These are phyloP conservation scores for Lycocerus yunnanus DNA, from an alignment of 2,888 invertebrate species.

Conservation along the genomic window DNA sequence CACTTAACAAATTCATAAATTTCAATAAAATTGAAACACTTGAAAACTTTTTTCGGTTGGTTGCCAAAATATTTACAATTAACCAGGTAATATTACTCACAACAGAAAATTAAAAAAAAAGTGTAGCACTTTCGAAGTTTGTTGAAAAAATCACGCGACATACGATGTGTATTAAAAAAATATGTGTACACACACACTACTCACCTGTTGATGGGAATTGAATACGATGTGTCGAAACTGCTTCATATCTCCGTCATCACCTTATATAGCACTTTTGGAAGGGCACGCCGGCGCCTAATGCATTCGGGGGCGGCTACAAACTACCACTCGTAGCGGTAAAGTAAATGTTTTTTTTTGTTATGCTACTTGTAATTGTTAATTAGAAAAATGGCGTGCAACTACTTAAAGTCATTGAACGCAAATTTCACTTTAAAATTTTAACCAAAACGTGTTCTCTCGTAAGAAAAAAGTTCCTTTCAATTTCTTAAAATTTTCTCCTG, in stretches of 20 bases:
- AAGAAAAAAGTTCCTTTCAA: background rate
- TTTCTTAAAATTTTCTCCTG: background rate
- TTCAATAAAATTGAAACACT: background rate
- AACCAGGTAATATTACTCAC: background rate
- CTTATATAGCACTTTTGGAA: conserved; percentile 32
- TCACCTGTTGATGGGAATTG: conserved; percentile 36
- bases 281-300: conserved; percentile 36
- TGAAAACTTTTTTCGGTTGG: background rate
- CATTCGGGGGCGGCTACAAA: conserved; percentile 27
- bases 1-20: background rate
- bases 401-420: background rate
- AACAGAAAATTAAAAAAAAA: background rate
- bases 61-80: background rate
- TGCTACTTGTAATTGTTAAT: conserved; percentile 1
- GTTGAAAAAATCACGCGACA: background rate
- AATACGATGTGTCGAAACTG: conserved; percentile 35
- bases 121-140: background rate
- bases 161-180: background rate
- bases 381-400: background rate
- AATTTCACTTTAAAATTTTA: background rate
- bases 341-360: conserved; percentile 9
- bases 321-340: conserved; percentile 9
- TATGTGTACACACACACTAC: conserved; percentile 15
- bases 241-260: conserved; percentile 33
- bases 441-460: background rate